Evolutionary conservation across 2,888 invertebrate genomes (phyloP).

Genomic region (Pseudoips prasinana): DNA sequence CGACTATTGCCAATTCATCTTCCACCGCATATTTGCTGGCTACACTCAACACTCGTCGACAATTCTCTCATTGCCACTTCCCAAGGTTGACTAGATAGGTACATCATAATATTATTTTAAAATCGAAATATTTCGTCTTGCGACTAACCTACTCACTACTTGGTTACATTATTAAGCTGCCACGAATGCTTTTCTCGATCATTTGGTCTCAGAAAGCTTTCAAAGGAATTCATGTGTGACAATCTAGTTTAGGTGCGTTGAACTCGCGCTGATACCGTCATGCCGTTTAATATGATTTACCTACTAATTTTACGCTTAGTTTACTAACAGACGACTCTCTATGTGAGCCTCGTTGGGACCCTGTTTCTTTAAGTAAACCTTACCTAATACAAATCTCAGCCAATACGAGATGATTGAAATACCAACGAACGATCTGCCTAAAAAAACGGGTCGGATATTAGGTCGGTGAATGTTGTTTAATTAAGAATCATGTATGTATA

Average conservation of each 20-base stretch:
- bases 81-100: constrained; percentile 44
- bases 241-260: constrained; percentile 10
- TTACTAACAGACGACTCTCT: constrained; percentile 7
- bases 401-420: no score
- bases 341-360: not conserved
- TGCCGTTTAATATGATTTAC: constrained; percentile 12
- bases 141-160: no score
- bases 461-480: constrained; percentile 26
- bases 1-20: constrained; percentile 63
- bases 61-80: constrained; percentile 49
- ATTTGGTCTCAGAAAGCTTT: constrained; percentile 20
- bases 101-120: constrained; percentile 42
- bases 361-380: no score
- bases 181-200: constrained; percentile 14
- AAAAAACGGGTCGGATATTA: constrained; percentile 6
- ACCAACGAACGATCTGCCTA: no score
- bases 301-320: constrained; percentile 9
- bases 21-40: constrained; percentile 50
- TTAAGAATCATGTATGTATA: constrained; percentile 25
- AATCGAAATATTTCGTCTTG: constrained; percentile 28
- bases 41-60: constrained; percentile 44
- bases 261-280: constrained; percentile 7
- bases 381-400: no score
- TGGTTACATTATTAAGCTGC: constrained; percentile 17
- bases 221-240: constrained; percentile 8